Conservation (phyloP, 2,888 invertebrate genomes). For the Drosophila phalerata region DNA sequence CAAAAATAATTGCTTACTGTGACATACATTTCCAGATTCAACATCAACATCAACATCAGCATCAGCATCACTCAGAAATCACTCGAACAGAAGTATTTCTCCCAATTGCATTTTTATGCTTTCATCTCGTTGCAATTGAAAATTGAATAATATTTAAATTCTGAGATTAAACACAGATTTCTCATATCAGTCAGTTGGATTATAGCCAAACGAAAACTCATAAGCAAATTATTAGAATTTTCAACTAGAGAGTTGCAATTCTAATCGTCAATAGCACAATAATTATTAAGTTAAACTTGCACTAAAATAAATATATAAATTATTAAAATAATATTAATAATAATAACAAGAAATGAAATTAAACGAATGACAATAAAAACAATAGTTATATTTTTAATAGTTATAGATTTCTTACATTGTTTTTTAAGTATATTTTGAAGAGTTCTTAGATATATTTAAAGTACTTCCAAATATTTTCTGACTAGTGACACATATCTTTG, state of each 20-base stretch:
- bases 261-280: too few relatives aligned
- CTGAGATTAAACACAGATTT: neutral
- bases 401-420: neutral
- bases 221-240: neutral
- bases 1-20: slow-evolving; percentile 40
- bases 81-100: slow-evolving; percentile 16
- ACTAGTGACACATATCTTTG: too few relatives aligned
- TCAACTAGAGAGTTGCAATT: neutral
- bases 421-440: neutral
- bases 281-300: too few relatives aligned
- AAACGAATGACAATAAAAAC: neutral
- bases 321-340: too few relatives aligned
- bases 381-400: too few relatives aligned
- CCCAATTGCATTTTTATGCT: slow-evolving; percentile 11
- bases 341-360: neutral
- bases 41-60: neutral
- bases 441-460: neutral
- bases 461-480: too few relatives aligned
- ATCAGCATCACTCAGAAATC: slow-evolving; percentile 24
- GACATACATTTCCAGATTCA: slow-evolving; percentile 38
- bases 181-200: neutral
- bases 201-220: neutral
- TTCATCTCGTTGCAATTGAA: neutral
- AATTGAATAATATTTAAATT: slow-evolving; percentile 10
- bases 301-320: too few relatives aligned